These are phyloP conservation scores for Xylota sylvarum DNA, from an alignment of 2,888 invertebrate genomes.

Conservation along the genomic window DNA sequence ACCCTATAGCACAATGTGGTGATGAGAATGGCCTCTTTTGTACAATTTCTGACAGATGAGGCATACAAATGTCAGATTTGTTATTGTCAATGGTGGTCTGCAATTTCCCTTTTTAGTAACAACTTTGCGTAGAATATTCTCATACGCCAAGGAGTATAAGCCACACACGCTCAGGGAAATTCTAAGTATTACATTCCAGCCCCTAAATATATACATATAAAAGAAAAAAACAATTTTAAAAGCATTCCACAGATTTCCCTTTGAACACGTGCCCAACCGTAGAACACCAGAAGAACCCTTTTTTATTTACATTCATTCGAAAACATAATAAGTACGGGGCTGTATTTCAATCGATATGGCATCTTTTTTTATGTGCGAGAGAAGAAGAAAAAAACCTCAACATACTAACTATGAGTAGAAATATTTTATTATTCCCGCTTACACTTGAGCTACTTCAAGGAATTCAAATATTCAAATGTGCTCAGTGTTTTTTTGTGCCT, in stretches of 20 bases:
- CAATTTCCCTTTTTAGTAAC: no score
- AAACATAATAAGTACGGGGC: not conserved
- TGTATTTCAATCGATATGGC: not conserved
- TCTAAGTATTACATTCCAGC: not conserved
- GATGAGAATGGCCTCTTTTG: no score
- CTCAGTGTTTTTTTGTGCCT: not conserved
- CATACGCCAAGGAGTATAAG: no score
- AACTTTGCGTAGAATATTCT: no score
- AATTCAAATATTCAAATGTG: slow-evolving; percentile 20
- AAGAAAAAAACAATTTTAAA: not conserved
- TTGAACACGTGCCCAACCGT: not conserved
- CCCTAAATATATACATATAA: not conserved
- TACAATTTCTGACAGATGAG: no score
- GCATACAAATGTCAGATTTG: no score
- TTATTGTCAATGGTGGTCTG: no score
- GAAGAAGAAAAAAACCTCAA: not conserved
- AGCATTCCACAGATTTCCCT: not conserved
- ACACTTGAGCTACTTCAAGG: slow-evolving; percentile 22
- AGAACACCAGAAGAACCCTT: not conserved
- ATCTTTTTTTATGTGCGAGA: not conserved
- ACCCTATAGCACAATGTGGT: no score
- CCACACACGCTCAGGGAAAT: not conserved
- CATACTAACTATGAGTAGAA: not conserved
- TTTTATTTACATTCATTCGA: slow-evolving; percentile 7
- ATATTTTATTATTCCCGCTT: slow-evolving; percentile 20